Percentiles rank a stretch among this genome's conserved stretches.
Evolutionary conservation across 1,140 invertebrate species (phyloP).

Genomic region (Papilio polyxenes): DNA sequence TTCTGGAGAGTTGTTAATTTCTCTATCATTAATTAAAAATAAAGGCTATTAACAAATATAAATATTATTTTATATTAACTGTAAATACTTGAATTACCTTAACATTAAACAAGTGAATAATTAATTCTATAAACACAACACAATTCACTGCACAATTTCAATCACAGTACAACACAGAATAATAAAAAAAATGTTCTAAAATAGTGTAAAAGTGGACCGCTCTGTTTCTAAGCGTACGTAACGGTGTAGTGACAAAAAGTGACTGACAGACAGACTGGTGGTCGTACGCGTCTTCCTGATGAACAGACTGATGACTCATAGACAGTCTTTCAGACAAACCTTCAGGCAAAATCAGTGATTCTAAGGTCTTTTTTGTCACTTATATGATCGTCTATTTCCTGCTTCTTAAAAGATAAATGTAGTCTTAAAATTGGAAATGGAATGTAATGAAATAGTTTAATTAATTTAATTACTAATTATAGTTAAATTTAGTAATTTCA

Average conservation of each 20-base stretch:
- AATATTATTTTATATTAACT: not conserved
- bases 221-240: not conserved
- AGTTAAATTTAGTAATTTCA: not conserved
- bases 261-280: not conserved
- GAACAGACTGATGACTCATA: not conserved
- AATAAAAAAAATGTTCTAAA: not conserved
- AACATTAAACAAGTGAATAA: not conserved
- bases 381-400: too few relatives aligned
- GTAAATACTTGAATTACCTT: not conserved
- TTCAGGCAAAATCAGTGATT: not conserved
- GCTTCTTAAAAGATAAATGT: too few relatives aligned
- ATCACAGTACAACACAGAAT: not conserved
- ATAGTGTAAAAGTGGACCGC: not conserved
- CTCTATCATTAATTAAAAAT: not conserved
- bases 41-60: not conserved
- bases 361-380: not conserved
- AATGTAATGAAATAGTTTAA: not conserved
- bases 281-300: not conserved
- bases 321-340: not conserved
- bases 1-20: not conserved
- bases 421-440: too few relatives aligned
- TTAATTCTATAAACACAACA: not conserved
- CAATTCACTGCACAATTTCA: slow-evolving; percentile 2
- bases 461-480: not conserved
- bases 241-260: slow-evolving; percentile 1